phyloP scores from a whole-genome alignment of 1,140 invertebrate species.

The Callitettix versicolor region DNA sequence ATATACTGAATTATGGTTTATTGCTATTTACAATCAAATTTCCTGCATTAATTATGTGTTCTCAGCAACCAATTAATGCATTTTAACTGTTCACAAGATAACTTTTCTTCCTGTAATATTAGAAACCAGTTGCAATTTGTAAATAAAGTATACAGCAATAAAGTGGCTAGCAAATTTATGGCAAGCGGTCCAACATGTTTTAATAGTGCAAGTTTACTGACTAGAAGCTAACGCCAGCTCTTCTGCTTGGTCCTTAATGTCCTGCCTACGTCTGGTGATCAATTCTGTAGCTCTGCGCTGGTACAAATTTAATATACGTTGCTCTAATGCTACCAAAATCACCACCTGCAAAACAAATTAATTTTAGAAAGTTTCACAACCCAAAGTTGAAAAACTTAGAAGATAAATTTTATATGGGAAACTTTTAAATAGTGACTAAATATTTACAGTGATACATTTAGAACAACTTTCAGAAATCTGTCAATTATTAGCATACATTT shows the following conservation, averaged over 20 bases:
- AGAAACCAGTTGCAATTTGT: no score
- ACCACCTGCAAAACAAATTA: constrained; percentile 52
- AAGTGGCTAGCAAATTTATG: no score
- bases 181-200: no score
- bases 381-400: no score
- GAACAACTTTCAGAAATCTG: not conserved
- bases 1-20: no score
- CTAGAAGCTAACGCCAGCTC: constrained; percentile 57
- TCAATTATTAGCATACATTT: not conserved
- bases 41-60: no score
- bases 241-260: constrained; percentile 86
- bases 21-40: no score
- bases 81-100: no score
- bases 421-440: not conserved
- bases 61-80: no score
- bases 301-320: constrained; percentile 59
- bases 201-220: constrained; percentile 28
- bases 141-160: no score
- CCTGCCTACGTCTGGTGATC: constrained; percentile 70
- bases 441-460: not conserved
- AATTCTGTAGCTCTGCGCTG: constrained; percentile 60
- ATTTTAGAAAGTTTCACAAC: not conserved
- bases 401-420: not conserved
- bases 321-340: constrained; percentile 64
- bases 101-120: no score